phyloP scores from a whole-genome alignment of 2,888 invertebrate genomes.

The Phaedon cochleariae region DNA sequence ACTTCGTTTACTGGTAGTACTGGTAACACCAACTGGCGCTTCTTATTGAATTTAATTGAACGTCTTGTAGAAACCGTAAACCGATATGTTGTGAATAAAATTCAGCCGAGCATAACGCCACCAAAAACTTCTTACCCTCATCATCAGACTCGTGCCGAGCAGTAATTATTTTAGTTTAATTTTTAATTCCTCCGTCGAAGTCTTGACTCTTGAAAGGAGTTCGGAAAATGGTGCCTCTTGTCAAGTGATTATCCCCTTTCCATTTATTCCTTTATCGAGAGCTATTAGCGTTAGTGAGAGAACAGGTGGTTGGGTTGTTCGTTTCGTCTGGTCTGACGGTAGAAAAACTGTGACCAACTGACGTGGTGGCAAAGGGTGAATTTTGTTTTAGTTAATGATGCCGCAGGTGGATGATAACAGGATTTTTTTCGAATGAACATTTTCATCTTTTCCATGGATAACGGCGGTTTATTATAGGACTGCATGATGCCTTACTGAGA shows the following conservation, averaged over 20 bases:
- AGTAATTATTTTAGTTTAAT: neutral
- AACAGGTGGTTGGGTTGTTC: constrained; percentile 28
- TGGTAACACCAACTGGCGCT: constrained; percentile 54
- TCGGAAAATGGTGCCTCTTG: neutral
- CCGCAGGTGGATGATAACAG: constrained; percentile 38
- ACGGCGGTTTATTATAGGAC: neutral
- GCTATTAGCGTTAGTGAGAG: constrained; percentile 28
- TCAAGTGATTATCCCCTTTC: constrained; percentile 6
- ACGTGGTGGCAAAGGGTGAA: constrained; percentile 41
- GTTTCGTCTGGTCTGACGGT: constrained; percentile 1
- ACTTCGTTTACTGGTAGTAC: constrained; percentile 36
- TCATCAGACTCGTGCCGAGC: neutral
- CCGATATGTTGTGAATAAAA: constrained; percentile 52
- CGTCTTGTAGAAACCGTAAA: constrained; percentile 52
- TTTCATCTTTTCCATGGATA: neutral
- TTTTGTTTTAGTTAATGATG: constrained; percentile 38
- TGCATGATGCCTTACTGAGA: too few species aligned
- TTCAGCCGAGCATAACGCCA: constrained; percentile 30
- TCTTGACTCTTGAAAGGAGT: too few species aligned
- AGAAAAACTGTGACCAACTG: constrained; percentile 42
- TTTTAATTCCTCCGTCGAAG: neutral
- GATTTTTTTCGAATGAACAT: constrained; percentile 1
- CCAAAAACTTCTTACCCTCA: neutral
- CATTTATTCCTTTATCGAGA: constrained; percentile 9
- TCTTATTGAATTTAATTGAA: constrained; percentile 47